Base-by-base conservation (phyloP, 2,797 vertebrate species). In the Pipistrellus pygmaeus region DNA sequence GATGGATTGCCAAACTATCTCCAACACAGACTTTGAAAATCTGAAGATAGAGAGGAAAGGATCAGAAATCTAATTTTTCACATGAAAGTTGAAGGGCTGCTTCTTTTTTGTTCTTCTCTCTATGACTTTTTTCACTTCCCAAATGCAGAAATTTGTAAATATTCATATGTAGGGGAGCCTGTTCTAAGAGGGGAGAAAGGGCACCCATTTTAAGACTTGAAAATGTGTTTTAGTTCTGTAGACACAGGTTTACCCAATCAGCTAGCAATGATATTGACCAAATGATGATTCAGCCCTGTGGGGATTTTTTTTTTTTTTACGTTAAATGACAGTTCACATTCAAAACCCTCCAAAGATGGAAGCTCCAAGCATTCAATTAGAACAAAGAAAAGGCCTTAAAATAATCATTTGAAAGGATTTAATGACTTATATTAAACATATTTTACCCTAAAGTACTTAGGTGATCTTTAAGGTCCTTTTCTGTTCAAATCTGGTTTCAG, bases 21-120 rank as follows among this genome's bases (percentile, higher is more conserved):
- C n/a, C 69, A 95, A 30, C 64, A 95, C 3, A 25, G 41, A 94
- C n/a, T 87, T 1, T 55, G 55, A 93, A 94, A 96, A 93, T 93
- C 27, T 92, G 75, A 44, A 44, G 44, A 44, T 1, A 60, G 32
- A 85, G 0, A 86, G 44, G 25, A 88, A 93, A 93, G 51, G 51
- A 94, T 71, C 57, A 75, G 85, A 95, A 92, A 96, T 85, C 23
- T n/a, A 96, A 76, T 93, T 92, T 95, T 69, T 73, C 88, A 87
- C 55, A 87, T 44, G 8, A 64, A 89, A 81, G 44, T 68, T 85
- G 41, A 96, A 85, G 23, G 2, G 72, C 1, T 85, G 23, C 35
- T 68, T 78, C 48, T 69, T 85, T 86, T 88, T 83, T 46, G 17
- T 35, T 73, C 9, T 82, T 25, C 44, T 44, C 44, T 44, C 18